These are phyloP conservation scores for Camponotus floridanus DNA, from an alignment of 1,140 invertebrate genomes.

Conservation along the genomic window DNA sequence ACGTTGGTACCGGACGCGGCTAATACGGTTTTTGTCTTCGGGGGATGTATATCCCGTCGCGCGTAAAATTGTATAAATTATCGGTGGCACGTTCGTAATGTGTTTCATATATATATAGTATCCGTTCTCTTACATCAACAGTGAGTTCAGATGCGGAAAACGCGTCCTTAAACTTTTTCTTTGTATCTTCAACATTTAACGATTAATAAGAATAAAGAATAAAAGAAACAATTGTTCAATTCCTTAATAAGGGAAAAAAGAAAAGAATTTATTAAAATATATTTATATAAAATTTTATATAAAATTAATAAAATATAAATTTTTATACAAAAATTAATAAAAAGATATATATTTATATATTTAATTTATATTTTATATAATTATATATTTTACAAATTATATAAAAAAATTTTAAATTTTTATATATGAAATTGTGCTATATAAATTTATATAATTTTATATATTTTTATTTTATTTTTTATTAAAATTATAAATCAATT, in stretches of 20 bases:
- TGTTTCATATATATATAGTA: conserved; percentile 13
- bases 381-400: too few species aligned
- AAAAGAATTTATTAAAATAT: neutral
- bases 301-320: too few species aligned
- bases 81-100: neutral
- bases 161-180: conserved; percentile 32
- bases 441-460: too few species aligned
- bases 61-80: conserved; percentile 36
- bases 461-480: neutral
- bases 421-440: too few species aligned
- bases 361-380: too few species aligned
- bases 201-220: neutral
- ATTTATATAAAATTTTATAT: too few species aligned
- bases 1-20: neutral
- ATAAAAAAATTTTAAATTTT: too few species aligned
- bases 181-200: neutral
- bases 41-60: neutral
- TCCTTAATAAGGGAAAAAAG: neutral
- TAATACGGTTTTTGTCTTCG: neutral
- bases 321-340: too few species aligned
- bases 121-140: conserved; percentile 16
- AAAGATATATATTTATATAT: neutral
- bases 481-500: neutral
- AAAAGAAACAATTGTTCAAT: neutral
- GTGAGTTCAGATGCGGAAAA: neutral